Conservation (phyloP, 2,797 vertebrate species). For the Apodemus agrarius region DNA sequence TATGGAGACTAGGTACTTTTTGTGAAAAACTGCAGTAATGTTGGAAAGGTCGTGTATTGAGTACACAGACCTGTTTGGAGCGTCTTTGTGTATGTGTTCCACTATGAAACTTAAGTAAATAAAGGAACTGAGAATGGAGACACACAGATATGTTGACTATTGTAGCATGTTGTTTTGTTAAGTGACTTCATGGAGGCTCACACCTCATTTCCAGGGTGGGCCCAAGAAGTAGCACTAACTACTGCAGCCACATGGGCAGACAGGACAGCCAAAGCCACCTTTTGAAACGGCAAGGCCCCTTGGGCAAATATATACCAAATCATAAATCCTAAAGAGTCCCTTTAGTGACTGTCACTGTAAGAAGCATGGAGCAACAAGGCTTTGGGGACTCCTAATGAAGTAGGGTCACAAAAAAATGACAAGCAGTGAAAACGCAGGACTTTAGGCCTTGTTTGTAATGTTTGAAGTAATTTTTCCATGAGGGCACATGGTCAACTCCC, state of each 20-base stretch:
- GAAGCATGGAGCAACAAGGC: background rate
- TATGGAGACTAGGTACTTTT: background rate
- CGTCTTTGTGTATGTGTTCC: background rate
- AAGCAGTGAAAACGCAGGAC: background rate
- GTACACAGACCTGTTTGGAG: background rate
- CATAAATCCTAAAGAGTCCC: background rate
- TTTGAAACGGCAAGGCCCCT: background rate
- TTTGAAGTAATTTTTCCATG: slow-evolving; percentile 17
- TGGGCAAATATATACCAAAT: background rate
- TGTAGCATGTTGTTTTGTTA: background rate
- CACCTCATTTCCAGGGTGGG: background rate
- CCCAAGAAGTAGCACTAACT: background rate
- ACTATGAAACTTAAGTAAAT: background rate
- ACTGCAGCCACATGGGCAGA: rapidly evolving
- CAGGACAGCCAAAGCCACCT: background rate
- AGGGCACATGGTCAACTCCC: background rate
- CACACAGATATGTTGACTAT: background rate
- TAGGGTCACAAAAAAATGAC: background rate
- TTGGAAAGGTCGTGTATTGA: background rate
- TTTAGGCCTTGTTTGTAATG: background rate
- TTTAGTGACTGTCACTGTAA: background rate
- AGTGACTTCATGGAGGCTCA: background rate
- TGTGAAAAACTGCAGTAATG: background rate
- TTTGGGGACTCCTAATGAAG: background rate
- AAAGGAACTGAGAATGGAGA: background rate